Evolutionary conservation across 2,888 invertebrate genomes (phyloP).

Genomic region (Anarsia innoxiella): DNA sequence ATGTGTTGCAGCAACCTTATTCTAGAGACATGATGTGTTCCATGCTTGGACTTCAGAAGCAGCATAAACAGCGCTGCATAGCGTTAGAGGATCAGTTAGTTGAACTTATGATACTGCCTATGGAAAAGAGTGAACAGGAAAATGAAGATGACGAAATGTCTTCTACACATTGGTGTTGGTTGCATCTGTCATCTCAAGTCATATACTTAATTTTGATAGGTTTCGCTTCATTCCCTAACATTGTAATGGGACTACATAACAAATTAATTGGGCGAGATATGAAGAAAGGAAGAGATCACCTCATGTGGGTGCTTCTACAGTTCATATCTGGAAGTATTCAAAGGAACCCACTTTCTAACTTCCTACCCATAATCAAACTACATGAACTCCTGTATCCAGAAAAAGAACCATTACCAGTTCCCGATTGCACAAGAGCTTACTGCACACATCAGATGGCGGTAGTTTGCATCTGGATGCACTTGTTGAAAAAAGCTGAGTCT

Average conservation of each 20-base stretch:
- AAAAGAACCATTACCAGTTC: conserved; percentile 90
- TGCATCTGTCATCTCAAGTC: conserved; percentile 93
- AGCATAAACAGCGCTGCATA: conserved; percentile 90
- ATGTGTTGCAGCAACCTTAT: conserved; percentile 95
- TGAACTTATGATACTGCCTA: conserved; percentile 90
- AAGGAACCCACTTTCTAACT: conserved; percentile 91
- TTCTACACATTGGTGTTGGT: conserved; percentile 89
- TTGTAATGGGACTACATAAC: conserved; percentile 91
- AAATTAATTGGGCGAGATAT: conserved; percentile 87
- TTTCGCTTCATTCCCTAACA: conserved; percentile 94
- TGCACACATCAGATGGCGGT: conserved; percentile 95
- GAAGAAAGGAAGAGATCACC: conserved; percentile 93
- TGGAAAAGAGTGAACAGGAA: conserved; percentile 90
- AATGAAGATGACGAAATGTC: conserved; percentile 76
- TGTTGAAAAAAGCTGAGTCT: conserved; percentile 93
- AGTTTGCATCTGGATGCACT: conserved; percentile 97
- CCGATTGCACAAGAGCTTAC: conserved; percentile 89
- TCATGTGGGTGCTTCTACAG: conserved; percentile 99
- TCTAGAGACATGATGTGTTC: conserved; percentile 97
- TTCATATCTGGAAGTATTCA: conserved; percentile 98
- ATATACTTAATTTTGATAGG: conserved; percentile 97
- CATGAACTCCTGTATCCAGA: conserved; percentile 96
- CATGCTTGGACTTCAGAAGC: conserved; percentile 95
- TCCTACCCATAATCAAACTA: conserved; percentile 90
- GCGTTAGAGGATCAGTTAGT: conserved; percentile 95